phyloP scores from a whole-genome alignment of 2,797 vertebrate species.

The Enteromius unitaeniatus region DNA sequence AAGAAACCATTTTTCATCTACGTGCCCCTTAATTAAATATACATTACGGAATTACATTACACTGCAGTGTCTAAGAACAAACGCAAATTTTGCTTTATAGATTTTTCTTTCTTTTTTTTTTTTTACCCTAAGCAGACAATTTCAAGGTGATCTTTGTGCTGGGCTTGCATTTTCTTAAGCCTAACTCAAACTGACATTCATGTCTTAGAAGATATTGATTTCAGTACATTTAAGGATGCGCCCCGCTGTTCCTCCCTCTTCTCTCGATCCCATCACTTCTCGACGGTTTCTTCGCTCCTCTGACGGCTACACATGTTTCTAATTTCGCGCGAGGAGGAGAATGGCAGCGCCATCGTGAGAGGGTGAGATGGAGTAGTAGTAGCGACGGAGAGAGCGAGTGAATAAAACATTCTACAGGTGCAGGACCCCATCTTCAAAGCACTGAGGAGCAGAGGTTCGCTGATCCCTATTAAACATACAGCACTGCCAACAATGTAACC shows the following conservation, averaged over 20 bases:
- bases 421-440: constrained; percentile 70
- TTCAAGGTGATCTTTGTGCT: constrained; percentile 78
- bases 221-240: constrained; percentile 71
- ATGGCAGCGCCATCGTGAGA: constrained; percentile 65
- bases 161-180: constrained; percentile 73
- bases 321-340: constrained; percentile 67
- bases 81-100: constrained; percentile 44
- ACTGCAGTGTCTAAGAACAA: constrained; percentile 40
- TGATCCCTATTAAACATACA: constrained; percentile 69
- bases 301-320: constrained; percentile 79
- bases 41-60: constrained; percentile 52
- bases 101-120: constrained; percentile 11
- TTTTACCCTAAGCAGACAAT: constrained; percentile 42
- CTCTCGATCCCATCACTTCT: constrained; percentile 49
- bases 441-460: constrained; percentile 65
- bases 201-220: constrained; percentile 79
- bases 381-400: constrained; percentile 26
- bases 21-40: constrained; percentile 19
- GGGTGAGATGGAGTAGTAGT: constrained; percentile 59
- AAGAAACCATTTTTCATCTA: constrained; percentile 4
- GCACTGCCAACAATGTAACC: constrained; percentile 65
- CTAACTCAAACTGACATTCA: constrained; percentile 79
- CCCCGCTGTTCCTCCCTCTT: constrained; percentile 53
- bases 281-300: constrained; percentile 51
- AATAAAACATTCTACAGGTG: constrained; percentile 62